Conservation (phyloP, 1,140 invertebrate species). For the Medauroidea extradentata region DNA sequence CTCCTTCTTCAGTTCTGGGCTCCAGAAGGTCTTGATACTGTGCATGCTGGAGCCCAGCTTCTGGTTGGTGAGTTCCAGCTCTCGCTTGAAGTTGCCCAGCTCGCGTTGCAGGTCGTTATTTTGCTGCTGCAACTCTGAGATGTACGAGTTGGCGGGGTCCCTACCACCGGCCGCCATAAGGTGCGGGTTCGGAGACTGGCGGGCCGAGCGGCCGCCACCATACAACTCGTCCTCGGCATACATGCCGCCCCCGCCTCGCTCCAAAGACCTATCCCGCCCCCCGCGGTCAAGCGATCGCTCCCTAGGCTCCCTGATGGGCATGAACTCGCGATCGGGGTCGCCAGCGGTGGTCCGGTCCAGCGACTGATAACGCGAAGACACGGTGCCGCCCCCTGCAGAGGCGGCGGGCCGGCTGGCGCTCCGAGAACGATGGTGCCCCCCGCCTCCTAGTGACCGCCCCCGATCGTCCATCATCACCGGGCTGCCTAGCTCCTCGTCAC, state of each 20-base stretch:
- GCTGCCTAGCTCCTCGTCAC: conserved; percentile 68
- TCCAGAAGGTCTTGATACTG: conserved; percentile 99
- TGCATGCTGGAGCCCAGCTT: conserved; percentile 98
- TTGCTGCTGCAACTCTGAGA: conserved; percentile 91
- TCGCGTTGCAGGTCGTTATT: conserved; percentile 95
- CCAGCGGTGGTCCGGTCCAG: conserved; percentile 63
- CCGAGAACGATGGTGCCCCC: conserved; percentile 56
- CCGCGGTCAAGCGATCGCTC: conserved; percentile 56
- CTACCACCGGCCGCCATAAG: conserved; percentile 30
- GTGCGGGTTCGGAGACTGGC: conserved; percentile 66
- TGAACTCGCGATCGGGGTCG: conserved; percentile 62
- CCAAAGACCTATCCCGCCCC: conserved; percentile 53
- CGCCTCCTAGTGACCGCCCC: conserved; percentile 56
- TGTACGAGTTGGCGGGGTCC: conserved; percentile 52
- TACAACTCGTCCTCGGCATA: conserved; percentile 74
- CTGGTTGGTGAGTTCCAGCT: conserved; percentile 95
- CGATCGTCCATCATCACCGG: conserved; percentile 61
- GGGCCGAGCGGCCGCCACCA: conserved; percentile 58
- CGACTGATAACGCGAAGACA: conserved; percentile 65
- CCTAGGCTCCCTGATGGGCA: conserved; percentile 70
- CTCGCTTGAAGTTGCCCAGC: conserved; percentile 92
- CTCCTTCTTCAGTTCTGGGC: conserved; percentile 98
- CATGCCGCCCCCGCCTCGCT: conserved; percentile 55
- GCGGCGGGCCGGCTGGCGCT: conserved; percentile 53
- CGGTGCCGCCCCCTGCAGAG: conserved; percentile 46